Evolutionary conservation across 2,113 vertebrate genomes (phyloP).

Genomic region (Semicossyphus pulcher): DNA sequence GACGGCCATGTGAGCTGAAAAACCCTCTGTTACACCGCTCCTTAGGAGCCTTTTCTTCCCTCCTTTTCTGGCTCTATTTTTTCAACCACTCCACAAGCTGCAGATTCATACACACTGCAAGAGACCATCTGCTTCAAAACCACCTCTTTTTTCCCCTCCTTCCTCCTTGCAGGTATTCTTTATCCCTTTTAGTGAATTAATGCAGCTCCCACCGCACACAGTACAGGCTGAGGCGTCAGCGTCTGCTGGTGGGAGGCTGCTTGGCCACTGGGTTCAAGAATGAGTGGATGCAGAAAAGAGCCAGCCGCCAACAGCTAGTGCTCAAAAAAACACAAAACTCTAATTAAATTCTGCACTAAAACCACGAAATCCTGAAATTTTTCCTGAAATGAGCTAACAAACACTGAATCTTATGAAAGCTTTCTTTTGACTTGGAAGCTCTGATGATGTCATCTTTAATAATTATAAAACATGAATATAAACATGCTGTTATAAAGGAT

Average conservation of each 20-base stretch:
- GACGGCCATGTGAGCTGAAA: constrained; percentile 3
- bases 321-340: constrained; percentile 29
- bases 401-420: constrained; percentile 58
- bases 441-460: constrained; percentile 17
- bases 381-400: constrained; percentile 52
- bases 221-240: constrained; percentile 1
- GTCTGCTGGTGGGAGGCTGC: constrained; percentile 53
- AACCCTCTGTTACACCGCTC: not conserved
- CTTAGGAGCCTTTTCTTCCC: not conserved
- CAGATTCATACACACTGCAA: constrained; percentile 31
- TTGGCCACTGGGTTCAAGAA: constrained; percentile 48
- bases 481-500: not conserved
- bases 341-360: constrained; percentile 37
- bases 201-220: constrained; percentile 31
- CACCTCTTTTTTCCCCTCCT: constrained; percentile 9
- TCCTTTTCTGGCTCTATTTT: constrained; percentile 9
- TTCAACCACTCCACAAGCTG: constrained; percentile 19
- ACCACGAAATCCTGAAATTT: too few relatives aligned
- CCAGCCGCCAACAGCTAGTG: constrained; percentile 34
- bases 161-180: constrained; percentile 61
- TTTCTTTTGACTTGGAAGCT: constrained; percentile 18
- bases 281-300: constrained; percentile 35
- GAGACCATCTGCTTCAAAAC: constrained; percentile 64
- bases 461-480: not conserved
- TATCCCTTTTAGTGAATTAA: constrained; percentile 56